These are phyloP conservation scores for Percopsis omiscomaycus DNA, from an alignment of 2,797 vertebrate species.

Conservation along the genomic window DNA sequence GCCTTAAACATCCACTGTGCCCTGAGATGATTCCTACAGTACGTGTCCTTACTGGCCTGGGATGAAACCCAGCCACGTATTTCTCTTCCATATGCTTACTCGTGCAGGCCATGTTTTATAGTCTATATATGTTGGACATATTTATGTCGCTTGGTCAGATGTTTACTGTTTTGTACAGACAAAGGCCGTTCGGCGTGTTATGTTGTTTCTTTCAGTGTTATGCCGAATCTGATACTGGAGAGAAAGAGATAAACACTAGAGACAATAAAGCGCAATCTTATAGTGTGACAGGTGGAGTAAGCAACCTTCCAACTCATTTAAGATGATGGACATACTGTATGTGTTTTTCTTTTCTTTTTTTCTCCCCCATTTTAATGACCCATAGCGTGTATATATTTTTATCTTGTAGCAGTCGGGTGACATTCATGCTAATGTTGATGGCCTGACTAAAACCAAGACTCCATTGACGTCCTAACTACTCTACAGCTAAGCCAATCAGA, in stretches of 20 bases:
- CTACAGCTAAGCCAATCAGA: neutral
- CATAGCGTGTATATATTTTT: conserved; percentile 42
- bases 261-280: conserved; percentile 38
- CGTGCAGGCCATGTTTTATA: too few relatives aligned
- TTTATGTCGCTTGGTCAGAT: conserved; percentile 28
- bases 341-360: conserved; percentile 40
- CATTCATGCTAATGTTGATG: conserved; percentile 47
- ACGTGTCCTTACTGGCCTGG: neutral
- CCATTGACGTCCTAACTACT: conserved; percentile 3
- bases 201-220: neutral
- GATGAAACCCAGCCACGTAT: too few relatives aligned
- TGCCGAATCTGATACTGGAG: conserved; percentile 15
- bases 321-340: conserved; percentile 55
- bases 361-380: conserved; percentile 45
- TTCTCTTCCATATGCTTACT: too few relatives aligned
- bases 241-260: neutral
- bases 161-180: neutral
- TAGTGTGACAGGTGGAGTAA: conserved; percentile 43
- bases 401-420: conserved; percentile 43
- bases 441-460: conserved; percentile 52
- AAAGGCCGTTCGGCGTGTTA: too few relatives aligned
- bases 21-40: neutral
- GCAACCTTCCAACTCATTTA: conserved; percentile 45
- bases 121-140: too few relatives aligned
- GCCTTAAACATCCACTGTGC: conserved; percentile 13